phyloP scores from a whole-genome alignment of 2,113 vertebrate species.

The Leucosticte australis region DNA sequence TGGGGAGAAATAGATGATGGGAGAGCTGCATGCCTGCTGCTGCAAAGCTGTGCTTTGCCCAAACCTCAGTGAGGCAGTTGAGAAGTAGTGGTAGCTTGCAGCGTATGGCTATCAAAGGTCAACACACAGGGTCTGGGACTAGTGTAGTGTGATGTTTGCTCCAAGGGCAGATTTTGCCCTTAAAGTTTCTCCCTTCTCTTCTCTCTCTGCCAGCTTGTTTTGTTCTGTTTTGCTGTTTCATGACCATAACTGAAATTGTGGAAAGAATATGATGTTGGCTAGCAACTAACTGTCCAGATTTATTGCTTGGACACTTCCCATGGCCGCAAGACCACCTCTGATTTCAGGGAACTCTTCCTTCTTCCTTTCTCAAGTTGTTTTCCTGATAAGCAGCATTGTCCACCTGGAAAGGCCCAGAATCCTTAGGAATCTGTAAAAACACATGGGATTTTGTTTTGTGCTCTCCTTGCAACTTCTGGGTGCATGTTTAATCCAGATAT shows the following conservation, averaged over 20 bases:
- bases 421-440: not conserved
- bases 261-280: not conserved
- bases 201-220: not conserved
- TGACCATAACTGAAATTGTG: not conserved
- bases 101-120: not conserved
- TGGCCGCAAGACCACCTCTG: not conserved
- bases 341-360: conserved; percentile 6
- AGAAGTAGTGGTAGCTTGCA: not conserved
- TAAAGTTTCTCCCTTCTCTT: not conserved
- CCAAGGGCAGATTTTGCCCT: not conserved
- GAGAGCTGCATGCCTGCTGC: not conserved
- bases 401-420: not conserved
- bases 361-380: not conserved
- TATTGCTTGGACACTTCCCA: not conserved
- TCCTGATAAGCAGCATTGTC: not conserved
- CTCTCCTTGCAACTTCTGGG: not conserved
- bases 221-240: not conserved
- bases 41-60: not conserved
- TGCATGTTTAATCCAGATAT: not conserved
- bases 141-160: not conserved
- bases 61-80: not conserved
- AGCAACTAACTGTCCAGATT: not conserved
- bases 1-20: not conserved
- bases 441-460: not conserved
- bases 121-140: not conserved